phyloP scores from a whole-genome alignment of 2,113 vertebrate species.

The Mugil cephalus region DNA sequence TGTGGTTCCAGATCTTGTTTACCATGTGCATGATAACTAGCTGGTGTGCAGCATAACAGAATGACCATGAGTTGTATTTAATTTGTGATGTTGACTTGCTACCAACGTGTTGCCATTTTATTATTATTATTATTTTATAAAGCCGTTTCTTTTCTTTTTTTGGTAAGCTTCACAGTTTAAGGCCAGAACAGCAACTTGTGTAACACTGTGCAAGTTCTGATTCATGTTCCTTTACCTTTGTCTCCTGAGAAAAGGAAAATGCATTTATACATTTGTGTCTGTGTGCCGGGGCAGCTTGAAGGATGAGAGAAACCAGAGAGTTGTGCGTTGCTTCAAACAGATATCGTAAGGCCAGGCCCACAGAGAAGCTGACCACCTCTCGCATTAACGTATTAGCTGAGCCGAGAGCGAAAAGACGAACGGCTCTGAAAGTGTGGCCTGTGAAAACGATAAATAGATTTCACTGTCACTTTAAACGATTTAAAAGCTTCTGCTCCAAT shows the following conservation, averaged over 20 bases:
- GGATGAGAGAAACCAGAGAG: constrained; percentile 38
- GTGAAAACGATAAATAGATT: constrained; percentile 2
- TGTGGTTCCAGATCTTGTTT: constrained; percentile 85
- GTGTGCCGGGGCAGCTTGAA: constrained; percentile 51
- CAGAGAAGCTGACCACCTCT: constrained; percentile 2
- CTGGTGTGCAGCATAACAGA: constrained; percentile 77
- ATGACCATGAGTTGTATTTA: constrained; percentile 68
- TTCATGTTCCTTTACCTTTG: constrained; percentile 39
- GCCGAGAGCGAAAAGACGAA: too few relatives aligned
- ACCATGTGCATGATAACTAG: constrained; percentile 79
- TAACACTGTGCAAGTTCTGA: constrained; percentile 43
- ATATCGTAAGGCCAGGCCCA: background rate
- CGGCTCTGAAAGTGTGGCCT: constrained; percentile 2
- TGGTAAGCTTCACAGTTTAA: constrained; percentile 33
- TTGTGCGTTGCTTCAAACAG: constrained; percentile 14
- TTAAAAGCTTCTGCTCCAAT: constrained; percentile 19
- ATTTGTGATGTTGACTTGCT: constrained; percentile 68
- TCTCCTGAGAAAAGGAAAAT: constrained; percentile 32
- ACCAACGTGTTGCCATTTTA: constrained; percentile 48
- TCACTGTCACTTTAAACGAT: background rate
- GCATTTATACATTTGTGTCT: constrained; percentile 35
- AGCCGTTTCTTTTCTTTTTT: constrained; percentile 20
- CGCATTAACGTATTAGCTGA: too few relatives aligned
- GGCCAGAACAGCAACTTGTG: constrained; percentile 33
- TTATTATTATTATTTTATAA: constrained; percentile 35